Evolutionary conservation across 2,797 vertebrate species (phyloP), one percentile per base, ranked within the genome.

Genomic region (Falco naumanni): DNA sequence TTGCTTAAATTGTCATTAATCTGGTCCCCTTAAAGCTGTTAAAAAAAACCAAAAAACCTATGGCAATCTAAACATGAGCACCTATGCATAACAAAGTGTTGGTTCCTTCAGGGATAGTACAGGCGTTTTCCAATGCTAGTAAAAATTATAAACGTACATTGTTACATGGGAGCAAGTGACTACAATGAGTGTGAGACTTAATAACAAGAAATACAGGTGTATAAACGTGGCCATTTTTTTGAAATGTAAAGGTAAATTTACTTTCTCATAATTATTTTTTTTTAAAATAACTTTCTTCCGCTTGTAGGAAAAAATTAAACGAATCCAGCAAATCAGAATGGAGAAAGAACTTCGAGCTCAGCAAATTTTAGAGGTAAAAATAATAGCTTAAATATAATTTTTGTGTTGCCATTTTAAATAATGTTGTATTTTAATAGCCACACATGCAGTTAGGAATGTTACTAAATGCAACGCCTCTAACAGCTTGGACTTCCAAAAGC

Each of bases 311-410:
- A 99, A 99, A 98, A 99, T 99, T 96, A 99, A 99, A 97, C 98
- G 99, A 97, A 99, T 99, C 97, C 99, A 99, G 97, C 99, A 99
- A 98, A 99, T 99, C 96, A 98, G 99, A 96, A 98, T 99, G 98
- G 99, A 99, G 98, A 99, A 99, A 97, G 99, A 99, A 98, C 98
- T 99, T 97, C 98, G 99, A 97, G 99, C 99, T 89, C 99, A 99
- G 97, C 99, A 99, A 97, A 99, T 99, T 98, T 98, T 99, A 54
- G 99, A 99, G 99, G 99, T 99, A 98, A 87, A 97, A 91, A 88
- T 88, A 59, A 78, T 78, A 50, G 54, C 88, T 95, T 53, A 81
- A 87, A 86, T 89, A 29, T 21, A 68, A 28, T 54, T 90, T 95
- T 82, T 72, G 39, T 80, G 48, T 66, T 94, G 34, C 31, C 16